Percentiles rank a stretch among this genome's conserved stretches.
phyloP scores from a whole-genome alignment of 2,888 invertebrate genomes.

The Shargacucullia verbasci region DNA sequence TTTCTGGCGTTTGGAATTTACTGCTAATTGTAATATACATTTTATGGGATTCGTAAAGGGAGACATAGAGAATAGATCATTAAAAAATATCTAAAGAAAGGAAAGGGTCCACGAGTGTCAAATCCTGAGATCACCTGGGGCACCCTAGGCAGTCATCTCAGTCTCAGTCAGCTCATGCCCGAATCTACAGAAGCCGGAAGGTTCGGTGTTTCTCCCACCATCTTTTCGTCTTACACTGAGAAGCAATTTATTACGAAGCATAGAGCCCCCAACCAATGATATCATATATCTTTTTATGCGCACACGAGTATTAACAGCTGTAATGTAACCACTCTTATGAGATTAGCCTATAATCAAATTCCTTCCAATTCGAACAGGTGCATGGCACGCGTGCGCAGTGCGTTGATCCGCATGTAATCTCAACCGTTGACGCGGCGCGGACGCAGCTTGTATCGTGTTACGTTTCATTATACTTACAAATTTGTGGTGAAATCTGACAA shows the following conservation, averaged over 20 bases:
- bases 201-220: too few species aligned
- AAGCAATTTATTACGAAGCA: too few species aligned
- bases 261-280: too few species aligned
- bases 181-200: too few species aligned
- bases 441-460: slow-evolving; percentile 53
- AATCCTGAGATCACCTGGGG: too few species aligned
- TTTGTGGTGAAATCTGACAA: too few species aligned
- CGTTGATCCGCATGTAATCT: slow-evolving; percentile 66
- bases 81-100: not conserved
- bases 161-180: too few species aligned
- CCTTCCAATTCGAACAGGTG: slow-evolving; percentile 54
- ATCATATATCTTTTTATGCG: too few species aligned
- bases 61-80: not conserved
- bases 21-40: slow-evolving; percentile 7
- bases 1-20: slow-evolving; percentile 3
- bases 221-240: too few species aligned
- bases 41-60: not conserved
- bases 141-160: too few species aligned
- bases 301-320: too few species aligned
- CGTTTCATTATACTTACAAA: slow-evolving; percentile 42
- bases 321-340: not conserved
- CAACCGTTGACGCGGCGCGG: slow-evolving; percentile 48
- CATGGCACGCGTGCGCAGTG: slow-evolving; percentile 62
- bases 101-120: too few species aligned
- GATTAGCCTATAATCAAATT: slow-evolving; percentile 17